phyloP scores from a whole-genome alignment of 2,888 invertebrate genomes.

The Endomychus coccineus region DNA sequence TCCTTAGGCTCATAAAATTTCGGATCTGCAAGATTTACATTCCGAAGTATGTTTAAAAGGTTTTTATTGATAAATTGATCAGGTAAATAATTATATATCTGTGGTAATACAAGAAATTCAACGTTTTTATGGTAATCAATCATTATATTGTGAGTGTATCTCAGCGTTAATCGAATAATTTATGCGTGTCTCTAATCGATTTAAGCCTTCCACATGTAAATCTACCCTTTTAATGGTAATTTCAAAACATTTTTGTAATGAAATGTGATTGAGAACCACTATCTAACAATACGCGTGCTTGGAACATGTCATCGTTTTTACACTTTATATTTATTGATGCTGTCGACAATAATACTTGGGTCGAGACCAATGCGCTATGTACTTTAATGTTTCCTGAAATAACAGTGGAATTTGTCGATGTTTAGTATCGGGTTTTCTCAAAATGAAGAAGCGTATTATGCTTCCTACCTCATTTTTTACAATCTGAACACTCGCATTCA shows the following conservation, averaged over 20 bases:
- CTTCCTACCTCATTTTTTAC: no score
- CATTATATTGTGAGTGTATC: not conserved
- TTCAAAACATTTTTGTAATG: constrained; percentile 2
- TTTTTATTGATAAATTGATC: not conserved
- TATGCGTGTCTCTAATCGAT: not conserved
- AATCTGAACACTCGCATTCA: not conserved
- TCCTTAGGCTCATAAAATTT: constrained; percentile 2
- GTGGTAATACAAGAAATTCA: not conserved
- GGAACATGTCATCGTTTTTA: not conserved
- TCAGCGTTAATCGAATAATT: not conserved
- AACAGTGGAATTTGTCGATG: no score
- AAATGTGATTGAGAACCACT: constrained; percentile 1
- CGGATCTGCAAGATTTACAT: constrained; percentile 7
- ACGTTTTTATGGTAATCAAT: not conserved
- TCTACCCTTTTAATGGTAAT: no score
- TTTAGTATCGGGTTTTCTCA: no score
- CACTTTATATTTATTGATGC: not conserved
- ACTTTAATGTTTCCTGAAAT: no score
- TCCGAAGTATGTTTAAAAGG: constrained; percentile 3
- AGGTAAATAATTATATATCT: not conserved
- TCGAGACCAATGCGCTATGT: not conserved
- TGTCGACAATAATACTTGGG: constrained; percentile 1
- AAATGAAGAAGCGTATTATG: not conserved
- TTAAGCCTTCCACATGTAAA: not conserved
- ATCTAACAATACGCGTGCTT: constrained; percentile 1